Conservation (phyloP, 2,113 vertebrate species). For the Stegastes partitus region DNA sequence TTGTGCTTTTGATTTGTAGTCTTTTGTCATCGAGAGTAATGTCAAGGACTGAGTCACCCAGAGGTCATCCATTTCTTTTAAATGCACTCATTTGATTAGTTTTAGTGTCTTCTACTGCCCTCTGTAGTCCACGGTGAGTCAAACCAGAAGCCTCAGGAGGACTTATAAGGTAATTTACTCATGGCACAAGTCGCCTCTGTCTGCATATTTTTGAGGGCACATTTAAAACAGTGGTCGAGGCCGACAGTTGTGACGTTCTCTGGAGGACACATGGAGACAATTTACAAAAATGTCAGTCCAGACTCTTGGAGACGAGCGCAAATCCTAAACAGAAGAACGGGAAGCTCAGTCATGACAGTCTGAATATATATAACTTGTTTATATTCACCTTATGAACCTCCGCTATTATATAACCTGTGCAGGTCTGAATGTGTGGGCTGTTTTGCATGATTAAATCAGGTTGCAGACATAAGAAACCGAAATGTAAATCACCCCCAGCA, state of each 20-base stretch:
- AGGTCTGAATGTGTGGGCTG: not conserved
- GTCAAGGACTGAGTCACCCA: conserved; percentile 21
- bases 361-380: not conserved
- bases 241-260: conserved; percentile 1
- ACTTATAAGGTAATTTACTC: conserved; percentile 28
- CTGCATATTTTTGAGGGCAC: conserved; percentile 22
- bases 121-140: conserved; percentile 33
- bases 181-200: conserved; percentile 16
- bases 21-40: not conserved
- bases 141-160: not conserved
- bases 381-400: not conserved
- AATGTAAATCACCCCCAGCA: not conserved
- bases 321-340: conserved; percentile 34
- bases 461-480: not conserved
- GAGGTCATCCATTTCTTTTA: conserved; percentile 41
- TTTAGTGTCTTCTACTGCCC: conserved; percentile 41
- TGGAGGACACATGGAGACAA: conserved; percentile 48
- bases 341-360: not conserved
- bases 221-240: conserved; percentile 10
- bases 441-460: conserved; percentile 27
- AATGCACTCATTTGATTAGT: not conserved
- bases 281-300: conserved; percentile 22
- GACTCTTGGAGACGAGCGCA: not conserved
- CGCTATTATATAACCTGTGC: not conserved
- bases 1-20: conserved; percentile 26